phyloP scores from a whole-genome alignment of 2,797 vertebrate species.

The Sebastes matsubarae region DNA sequence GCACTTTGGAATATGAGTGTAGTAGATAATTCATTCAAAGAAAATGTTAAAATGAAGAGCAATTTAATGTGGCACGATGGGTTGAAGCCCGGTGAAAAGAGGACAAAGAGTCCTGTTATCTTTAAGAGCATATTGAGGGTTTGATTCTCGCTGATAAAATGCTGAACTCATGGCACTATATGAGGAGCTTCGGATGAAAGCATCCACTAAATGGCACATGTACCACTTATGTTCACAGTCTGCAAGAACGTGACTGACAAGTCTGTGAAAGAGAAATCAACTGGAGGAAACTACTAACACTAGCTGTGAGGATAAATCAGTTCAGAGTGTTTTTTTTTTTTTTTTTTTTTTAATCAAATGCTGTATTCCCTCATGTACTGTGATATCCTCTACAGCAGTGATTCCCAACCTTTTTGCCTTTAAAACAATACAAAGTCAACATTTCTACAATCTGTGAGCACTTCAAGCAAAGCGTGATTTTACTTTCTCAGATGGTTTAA shows the following conservation, averaged over 20 bases:
- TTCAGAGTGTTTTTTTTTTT: neutral
- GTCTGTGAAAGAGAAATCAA: neutral
- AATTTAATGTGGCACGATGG: constrained; percentile 19
- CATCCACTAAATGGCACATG: constrained; percentile 25
- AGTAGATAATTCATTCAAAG: constrained; percentile 17
- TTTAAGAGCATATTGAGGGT: neutral
- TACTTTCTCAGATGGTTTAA: neutral
- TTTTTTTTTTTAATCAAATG: neutral
- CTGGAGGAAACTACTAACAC: constrained; percentile 3
- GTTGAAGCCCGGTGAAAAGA: constrained; percentile 2
- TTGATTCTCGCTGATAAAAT: constrained; percentile 21
- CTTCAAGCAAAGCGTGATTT: neutral
- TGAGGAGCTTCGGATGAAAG: constrained; percentile 23
- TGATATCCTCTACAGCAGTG: neutral
- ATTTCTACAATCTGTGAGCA: neutral
- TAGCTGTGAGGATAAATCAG: neutral
- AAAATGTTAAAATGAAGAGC: neutral
- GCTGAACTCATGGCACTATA: constrained; percentile 31
- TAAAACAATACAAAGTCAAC: neutral
- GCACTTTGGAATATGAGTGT: constrained; percentile 78
- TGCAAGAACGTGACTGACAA: neutral
- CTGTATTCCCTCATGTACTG: neutral
- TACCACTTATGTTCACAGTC: constrained; percentile 30
- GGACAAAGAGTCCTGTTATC: neutral
- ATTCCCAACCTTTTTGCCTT: neutral